These are phyloP conservation scores for Apantesis nais DNA, from an alignment of 2,888 invertebrate genomes.

Conservation along the genomic window DNA sequence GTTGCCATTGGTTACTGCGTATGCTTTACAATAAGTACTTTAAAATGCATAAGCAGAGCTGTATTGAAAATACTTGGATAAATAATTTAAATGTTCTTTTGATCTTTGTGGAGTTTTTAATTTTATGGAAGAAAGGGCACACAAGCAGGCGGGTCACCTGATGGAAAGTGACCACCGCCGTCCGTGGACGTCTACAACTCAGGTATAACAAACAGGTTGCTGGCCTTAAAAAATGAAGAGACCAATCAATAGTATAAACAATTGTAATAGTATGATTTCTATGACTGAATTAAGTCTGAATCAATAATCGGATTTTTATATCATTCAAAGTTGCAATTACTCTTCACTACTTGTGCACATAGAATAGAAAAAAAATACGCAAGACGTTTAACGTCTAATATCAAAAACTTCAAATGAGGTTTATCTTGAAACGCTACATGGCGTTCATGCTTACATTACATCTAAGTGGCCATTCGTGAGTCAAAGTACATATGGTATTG, in stretches of 20 bases:
- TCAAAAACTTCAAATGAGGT: not conserved
- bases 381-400: not conserved
- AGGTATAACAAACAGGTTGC: too few relatives aligned
- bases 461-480: constrained; percentile 44
- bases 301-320: too few relatives aligned
- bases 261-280: too few relatives aligned
- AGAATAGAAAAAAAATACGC: not conserved
- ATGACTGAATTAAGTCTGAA: too few relatives aligned
- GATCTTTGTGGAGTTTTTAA: too few relatives aligned
- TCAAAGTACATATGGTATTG: constrained; percentile 44
- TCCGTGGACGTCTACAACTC: too few relatives aligned
- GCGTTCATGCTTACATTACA: constrained; percentile 13
- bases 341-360: not conserved
- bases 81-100: not conserved
- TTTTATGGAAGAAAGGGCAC: too few relatives aligned
- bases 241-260: too few relatives aligned
- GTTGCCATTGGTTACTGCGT: not conserved
- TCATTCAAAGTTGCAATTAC: not conserved
- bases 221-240: too few relatives aligned
- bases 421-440: constrained; percentile 7
- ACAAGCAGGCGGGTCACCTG: too few relatives aligned
- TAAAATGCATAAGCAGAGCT: not conserved
- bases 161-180: too few relatives aligned
- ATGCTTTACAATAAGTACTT: not conserved
- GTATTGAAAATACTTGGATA: not conserved